Evolutionary conservation across 2,888 invertebrate species (phyloP).

Genomic region (Crepidodera aurea): DNA sequence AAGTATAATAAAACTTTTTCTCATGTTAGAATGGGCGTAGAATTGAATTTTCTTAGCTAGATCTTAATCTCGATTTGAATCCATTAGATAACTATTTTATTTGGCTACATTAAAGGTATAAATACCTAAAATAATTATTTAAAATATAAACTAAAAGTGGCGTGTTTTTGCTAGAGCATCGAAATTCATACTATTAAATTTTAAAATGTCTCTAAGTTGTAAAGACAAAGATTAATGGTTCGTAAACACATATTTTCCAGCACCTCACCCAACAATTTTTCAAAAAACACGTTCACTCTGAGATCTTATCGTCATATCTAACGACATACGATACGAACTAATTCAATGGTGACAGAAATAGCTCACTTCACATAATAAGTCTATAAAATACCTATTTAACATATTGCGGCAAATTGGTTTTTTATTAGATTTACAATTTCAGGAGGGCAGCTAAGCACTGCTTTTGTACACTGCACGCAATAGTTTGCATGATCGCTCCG

Average conservation of each 20-base stretch:
- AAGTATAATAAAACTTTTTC: too few species aligned
- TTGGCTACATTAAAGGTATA: too few species aligned
- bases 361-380: slow-evolving; percentile 24
- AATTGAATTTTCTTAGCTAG: too few species aligned
- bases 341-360: slow-evolving; percentile 24
- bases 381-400: slow-evolving; percentile 27
- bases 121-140: too few species aligned
- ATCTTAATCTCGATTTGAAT: too few species aligned
- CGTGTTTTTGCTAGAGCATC: too few species aligned
- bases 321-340: neutral
- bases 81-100: too few species aligned
- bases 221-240: slow-evolving; percentile 8
- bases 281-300: slow-evolving; percentile 9
- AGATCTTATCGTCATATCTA: slow-evolving; percentile 16
- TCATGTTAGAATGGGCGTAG: too few species aligned
- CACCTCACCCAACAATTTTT: slow-evolving; percentile 4
- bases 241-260: slow-evolving; percentile 1
- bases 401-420: slow-evolving; percentile 32
- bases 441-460: slow-evolving; percentile 30
- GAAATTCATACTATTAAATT: neutral
- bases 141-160: too few species aligned
- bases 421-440: slow-evolving; percentile 35
- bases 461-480: slow-evolving; percentile 35
- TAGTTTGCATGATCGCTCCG: slow-evolving; percentile 31
- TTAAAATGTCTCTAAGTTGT: neutral